Base-by-base conservation (phyloP, 2,797 vertebrate species). In the Hafferia zeledoni region DNA sequence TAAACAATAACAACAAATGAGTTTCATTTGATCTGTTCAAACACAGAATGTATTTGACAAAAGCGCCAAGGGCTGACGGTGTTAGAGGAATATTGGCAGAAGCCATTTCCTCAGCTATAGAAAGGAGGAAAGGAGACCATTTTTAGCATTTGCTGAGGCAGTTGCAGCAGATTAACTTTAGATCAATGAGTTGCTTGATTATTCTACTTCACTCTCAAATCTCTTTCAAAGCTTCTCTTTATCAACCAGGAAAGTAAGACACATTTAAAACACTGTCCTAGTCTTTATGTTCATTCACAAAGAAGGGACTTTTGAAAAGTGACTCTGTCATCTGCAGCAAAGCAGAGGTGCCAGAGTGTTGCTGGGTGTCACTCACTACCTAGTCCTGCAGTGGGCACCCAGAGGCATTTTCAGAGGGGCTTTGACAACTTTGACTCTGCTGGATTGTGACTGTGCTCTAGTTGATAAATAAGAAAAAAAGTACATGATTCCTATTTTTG, bases 111-210 rank as follows among this genome's bases (percentile, higher is more conserved):
- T 96, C 95, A 94, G 70, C 87, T 95, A 93, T 15, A 78, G 93
- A 94, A 95, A 55, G 63, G 52, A 60, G 79, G 72, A 89, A 76
- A 87, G 52, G 47, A 55, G 35, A 89, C 77, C 96, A 95, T 96
- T 93, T 89, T 93, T 96, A 96, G 94, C 94, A 94, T 92, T 96
- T 95, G 90, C 96, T 95, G 96, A 97, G 92, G 95, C 94, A 94
- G 96, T 92, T 84, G 86, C 85, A 93, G 87, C 96, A 81, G 49
- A 95, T 97, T 95, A 96, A 96, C 95, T 97, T 97, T 91, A 97
- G 97, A 98, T 98, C 97, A 97, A 97, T 98, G 97, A 97, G 93
- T 94, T 96, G 96, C 96, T 95, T 98, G 97, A 98, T 98, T 97
- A 97, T 97, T 96, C 93, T 95, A 67, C 93, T 97, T 97, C 90